Base-by-base conservation (phyloP, 2,888 invertebrate species). In the Drosophila putrida region DNA sequence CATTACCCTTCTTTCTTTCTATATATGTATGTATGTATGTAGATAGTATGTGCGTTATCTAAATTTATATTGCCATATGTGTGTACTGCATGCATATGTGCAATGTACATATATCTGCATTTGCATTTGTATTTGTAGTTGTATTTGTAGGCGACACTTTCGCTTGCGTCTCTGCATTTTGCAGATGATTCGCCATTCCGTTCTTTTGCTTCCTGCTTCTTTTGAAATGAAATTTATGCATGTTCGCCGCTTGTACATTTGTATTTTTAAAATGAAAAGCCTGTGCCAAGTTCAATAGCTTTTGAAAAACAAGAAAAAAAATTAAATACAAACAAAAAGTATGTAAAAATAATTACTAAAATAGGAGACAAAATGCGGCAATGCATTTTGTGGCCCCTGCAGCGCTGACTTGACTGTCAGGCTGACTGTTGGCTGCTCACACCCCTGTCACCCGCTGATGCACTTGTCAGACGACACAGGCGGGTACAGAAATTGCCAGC, bases 271-370 rank as follows among this genome's bases (percentile, higher is more conserved):
- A 84, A 71, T 64, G 47, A 69, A 65, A 80, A 81, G 75, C 84
- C 89, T 79, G 78, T 87, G 83, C 89, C 81, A 88, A 86, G 89
- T 88, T 88, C 85, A 85, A 86, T 88, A 87, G 84, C 89, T 83
- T 75, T 73, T 78, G 66, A 68, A 70, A 65, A 59, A 44, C 43
- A 58, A 47, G n/a, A 11, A 49, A 44, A 20, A 44, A 46, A 46
- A 8, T 28, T 10, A 8, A 8, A 38, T 20, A 54, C 36, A 43
- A 69, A 72, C 0, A 6, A 6, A 31, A 3, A 31, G 31, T 68
- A 75, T 75, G 63, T 80, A 80, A 80, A 75, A 78, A 78, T 79
- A 79, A 79, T 79, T 76, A 79, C 77, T 63, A 80, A 79, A 79
- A 77, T 78, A 66, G 75, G 80, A 71, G 80, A 72, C 75, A 77